Evolutionary conservation across 2,797 vertebrate genomes (phyloP), one percentile per base, ranked within the genome.

Genomic region (Enteromius treurensis): DNA sequence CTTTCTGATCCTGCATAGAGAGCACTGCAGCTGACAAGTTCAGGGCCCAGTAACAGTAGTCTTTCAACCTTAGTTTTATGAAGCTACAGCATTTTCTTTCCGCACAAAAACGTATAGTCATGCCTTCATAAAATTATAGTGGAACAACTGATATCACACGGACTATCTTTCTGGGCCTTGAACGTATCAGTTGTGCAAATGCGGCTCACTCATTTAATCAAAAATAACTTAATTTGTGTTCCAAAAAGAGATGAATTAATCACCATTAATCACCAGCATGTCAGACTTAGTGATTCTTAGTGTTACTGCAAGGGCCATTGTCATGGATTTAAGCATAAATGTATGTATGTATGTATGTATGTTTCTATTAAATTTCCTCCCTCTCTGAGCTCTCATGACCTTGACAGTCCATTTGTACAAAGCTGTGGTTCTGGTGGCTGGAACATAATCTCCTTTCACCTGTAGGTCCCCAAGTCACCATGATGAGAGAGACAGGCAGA

Each of bases 401-500:
- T 23, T 79, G 45, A 65, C 62, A 67, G 64, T 40, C 34, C 23
- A 58, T 69, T 15, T 26, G 14, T 17, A 42, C 9, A 58, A 21
- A 68, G 8, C 47, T 42, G 34, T 10, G 42, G 4, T 23, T 55
- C 32, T 10, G 21, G 23, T 40, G 32, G 53, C 19, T 60, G 7
- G 73, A 73, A 71, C 53, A 75, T 3, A 14, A 40, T 53, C 9
- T 60, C 26, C 32, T 42, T 73, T 79, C 47, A 69, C 55, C 49
- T 26, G 47, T 23, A 37, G 45, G 45, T 68, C 32, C 45, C 17
- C 32, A 40, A 79, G 13, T 14, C 42, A 58, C 23, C 34, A 29
- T 19, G 34, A 80, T 74, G 42, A 65, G 2, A 83, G 23, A 49
- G 47, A 55, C 11, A 75, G 60, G 64, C 64, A 77, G 47, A 64